Percentiles rank a stretch among this genome's conserved stretches.
Conservation (phyloP, 2,113 vertebrate species). For the Elephantulus edwardii region DNA sequence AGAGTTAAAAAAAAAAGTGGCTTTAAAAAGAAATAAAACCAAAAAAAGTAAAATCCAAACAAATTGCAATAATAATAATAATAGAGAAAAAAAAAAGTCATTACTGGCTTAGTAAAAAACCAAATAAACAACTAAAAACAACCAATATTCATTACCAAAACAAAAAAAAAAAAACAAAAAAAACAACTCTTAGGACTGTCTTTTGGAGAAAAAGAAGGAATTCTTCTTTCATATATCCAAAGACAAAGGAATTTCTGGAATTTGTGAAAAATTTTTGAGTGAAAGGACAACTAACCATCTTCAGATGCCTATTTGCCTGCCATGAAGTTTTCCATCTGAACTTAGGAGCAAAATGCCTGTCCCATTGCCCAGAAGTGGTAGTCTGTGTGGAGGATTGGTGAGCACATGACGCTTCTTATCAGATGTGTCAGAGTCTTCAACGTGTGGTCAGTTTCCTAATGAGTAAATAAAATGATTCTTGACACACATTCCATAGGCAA, state of each 20-base stretch:
- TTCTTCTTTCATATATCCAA: conserved; percentile 46
- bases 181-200: not conserved
- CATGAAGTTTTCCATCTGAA: not conserved
- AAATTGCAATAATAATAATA: too few species aligned
- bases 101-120: not conserved
- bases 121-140: conserved; percentile 5
- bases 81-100: conserved; percentile 34
- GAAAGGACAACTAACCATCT: not conserved
- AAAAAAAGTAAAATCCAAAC: too few species aligned
- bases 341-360: not conserved
- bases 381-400: not conserved
- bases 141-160: not conserved
- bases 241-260: conserved; percentile 62
- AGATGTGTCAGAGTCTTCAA: conserved; percentile 5
- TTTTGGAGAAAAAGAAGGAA: conserved; percentile 23
- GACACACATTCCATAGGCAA: conserved; percentile 74
- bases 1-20: not conserved
- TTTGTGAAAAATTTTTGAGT: not conserved
- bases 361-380: not conserved
- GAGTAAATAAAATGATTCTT: conserved; percentile 74
- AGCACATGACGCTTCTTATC: conserved; percentile 11
- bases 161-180: not conserved
- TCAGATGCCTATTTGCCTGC: not conserved
- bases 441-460: conserved; percentile 24
- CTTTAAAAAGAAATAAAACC: not conserved